Conservation (phyloP, 2,888 invertebrate genomes). For the Sinodicranocentrus sp. region DNA sequence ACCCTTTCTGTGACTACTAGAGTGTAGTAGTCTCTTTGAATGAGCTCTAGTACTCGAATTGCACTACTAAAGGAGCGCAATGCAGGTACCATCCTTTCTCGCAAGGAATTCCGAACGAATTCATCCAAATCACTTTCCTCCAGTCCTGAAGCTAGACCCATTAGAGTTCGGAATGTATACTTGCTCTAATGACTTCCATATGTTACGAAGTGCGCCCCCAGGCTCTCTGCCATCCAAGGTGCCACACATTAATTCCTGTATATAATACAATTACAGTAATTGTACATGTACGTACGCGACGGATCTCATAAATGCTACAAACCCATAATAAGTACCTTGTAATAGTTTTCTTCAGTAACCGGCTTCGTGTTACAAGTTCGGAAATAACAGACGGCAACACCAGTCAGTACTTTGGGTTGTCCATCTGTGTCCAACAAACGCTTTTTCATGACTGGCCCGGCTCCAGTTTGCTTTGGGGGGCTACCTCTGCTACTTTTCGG, state of each 20-base stretch:
- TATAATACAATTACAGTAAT: too few species aligned
- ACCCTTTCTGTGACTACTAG: constrained; percentile 71
- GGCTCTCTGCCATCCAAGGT: constrained; percentile 88
- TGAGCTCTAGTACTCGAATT: constrained; percentile 83
- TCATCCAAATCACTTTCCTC: constrained; percentile 86
- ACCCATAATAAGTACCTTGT: constrained; percentile 82
- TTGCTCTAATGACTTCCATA: constrained; percentile 91
- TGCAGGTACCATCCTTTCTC: constrained; percentile 89
- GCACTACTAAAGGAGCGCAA: constrained; percentile 93
- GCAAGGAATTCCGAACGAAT: constrained; percentile 87
- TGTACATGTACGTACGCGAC: too few species aligned
- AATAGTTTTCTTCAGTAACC: constrained; percentile 94
- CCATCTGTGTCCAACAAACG: constrained; percentile 91
- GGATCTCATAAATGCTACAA: not conserved
- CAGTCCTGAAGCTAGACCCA: constrained; percentile 86
- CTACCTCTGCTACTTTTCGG: constrained; percentile 66
- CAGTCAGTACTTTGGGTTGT: constrained; percentile 86
- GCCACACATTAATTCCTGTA: constrained; percentile 84
- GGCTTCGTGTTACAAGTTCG: constrained; percentile 89
- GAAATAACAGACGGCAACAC: constrained; percentile 91
- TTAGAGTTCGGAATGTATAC: constrained; percentile 87
- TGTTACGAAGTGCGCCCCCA: constrained; percentile 88
- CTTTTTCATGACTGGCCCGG: constrained; percentile 81
- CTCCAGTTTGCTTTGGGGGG: constrained; percentile 72
- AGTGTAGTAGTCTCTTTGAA: constrained; percentile 70